Evolutionary conservation across 2,888 invertebrate genomes (phyloP), one percentile per base, ranked within the genome.

Genomic region (Tubiluchus corallicola): DNA sequence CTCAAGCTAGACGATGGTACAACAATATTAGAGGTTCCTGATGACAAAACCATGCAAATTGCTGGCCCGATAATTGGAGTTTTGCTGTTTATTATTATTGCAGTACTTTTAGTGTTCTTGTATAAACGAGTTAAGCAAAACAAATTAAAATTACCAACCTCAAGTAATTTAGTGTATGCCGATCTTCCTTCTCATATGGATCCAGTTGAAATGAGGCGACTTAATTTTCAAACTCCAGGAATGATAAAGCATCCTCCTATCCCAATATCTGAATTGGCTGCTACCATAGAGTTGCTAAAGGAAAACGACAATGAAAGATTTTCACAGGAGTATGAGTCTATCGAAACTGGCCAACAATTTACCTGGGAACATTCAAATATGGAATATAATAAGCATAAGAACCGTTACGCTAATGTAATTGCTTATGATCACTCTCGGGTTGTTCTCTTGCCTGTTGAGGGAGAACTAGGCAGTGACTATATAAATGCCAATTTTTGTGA

Each of bases 401-500:
- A 99, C 68, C 80, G 98, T 41, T 98, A 98, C 62, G 96, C 96
- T 18, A 98, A 98, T 64, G 96, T 98, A 1, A 92, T 96, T 44
- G 96, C 96, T 3, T 98, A 98, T 62, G 96, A 98, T 63, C 96
- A 98, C 60, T 92, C 94, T 43, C 73, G 96, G 20, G 96, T 98
- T 2, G 83, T 92, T 49, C 73, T 98, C 13, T 83, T 85, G 53
- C 78, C 82, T 0, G 73, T 83, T 47, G 90, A 94, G 53, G 81
- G 82, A 3, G 74, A 82, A 17, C 75, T 82, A 1, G 94, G 96
- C 40, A 82, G 84, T 52, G 96, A 98, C 64, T 99, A 99, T 63
- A 92, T 98, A 55, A 98, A 98, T 66, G 90, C 96, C 44, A 99
- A 98, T 68, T 98, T 90, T 65, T 94, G 96, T 67, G 98, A 98